phyloP scores from a whole-genome alignment of 2,888 invertebrate species.

The Prionchulus punctatus region DNA sequence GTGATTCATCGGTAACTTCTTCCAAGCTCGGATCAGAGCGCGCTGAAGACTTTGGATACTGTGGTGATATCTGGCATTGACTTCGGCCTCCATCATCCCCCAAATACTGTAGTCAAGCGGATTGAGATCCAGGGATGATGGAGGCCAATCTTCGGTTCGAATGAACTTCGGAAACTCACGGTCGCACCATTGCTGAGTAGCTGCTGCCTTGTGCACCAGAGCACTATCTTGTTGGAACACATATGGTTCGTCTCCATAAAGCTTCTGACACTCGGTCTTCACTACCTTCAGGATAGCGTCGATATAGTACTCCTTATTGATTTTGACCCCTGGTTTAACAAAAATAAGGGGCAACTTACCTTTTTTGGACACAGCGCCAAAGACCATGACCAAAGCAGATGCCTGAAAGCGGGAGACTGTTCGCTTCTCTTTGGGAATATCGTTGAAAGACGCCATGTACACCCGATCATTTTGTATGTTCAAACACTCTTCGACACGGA shows the following conservation, averaged over 20 bases:
- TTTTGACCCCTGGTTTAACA: not conserved
- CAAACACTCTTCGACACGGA: not conserved
- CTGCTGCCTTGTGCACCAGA: not conserved
- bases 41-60: too few relatives aligned
- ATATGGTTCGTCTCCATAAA: not conserved
- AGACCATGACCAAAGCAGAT: not conserved
- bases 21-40: too few relatives aligned
- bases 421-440: not conserved
- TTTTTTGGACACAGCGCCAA: not conserved
- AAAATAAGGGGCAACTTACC: not conserved
- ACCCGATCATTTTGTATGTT: not conserved
- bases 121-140: not conserved
- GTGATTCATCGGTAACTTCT: too few relatives aligned
- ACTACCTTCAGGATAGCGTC: not conserved
- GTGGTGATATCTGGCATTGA: too few relatives aligned
- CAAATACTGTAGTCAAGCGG: not conserved
- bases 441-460: not conserved
- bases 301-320: not conserved
- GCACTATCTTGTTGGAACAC: not conserved
- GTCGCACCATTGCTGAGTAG: not conserved
- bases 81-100: too few relatives aligned
- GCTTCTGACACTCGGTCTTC: not conserved
- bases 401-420: not conserved
- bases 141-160: not conserved
- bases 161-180: not conserved